Base-by-base conservation (phyloP, 2,113 vertebrate genomes). In the Taurulus bubalis region DNA sequence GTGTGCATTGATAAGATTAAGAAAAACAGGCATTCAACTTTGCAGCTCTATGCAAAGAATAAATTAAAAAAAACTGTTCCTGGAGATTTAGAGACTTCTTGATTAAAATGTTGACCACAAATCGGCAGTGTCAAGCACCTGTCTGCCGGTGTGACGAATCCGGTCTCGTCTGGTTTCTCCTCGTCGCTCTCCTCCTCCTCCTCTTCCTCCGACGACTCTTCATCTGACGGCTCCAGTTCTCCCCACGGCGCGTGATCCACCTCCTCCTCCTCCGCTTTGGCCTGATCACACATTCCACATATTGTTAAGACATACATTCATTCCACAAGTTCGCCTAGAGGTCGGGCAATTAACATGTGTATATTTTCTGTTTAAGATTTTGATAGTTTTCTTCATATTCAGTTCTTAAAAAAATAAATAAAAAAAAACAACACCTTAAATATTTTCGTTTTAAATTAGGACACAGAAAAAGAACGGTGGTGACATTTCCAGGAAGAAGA, bases 101-200 rank as follows among this genome's bases (percentile, higher is more conserved):
- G 24, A 30, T 40, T 15, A 0, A 74, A 36, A 26, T 8, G 26
- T 53, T 22, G 47, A 26, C 38, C 36, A 6, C 20, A 40, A 16
- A 38, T 2, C 3, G 5, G 3, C 15, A 45, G 16, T 16, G 42
- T 16, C 16, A 6, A 18, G 38, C 49, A 97, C 97, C 97, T 98
- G 94, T 98, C 97, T 2, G 97, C 97, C 1, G 97, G 97, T 0
- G 97, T 98, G 77, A 97, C 96, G 92, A 98, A 98, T 12, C 97
- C 97, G 0, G 97, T 97, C 82, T 98, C 97, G 51, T 98, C 97
- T 0, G 97, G 96, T 72, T 98, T 98, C 74, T 98, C 97, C 89
- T 98, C 97, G 5, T 98, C 97, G 4, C 97, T 98, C 89, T 98
- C 97, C 42, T 98, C 97, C 49, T 98, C 97, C 75, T 98, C 97